phyloP scores from a whole-genome alignment of 2,113 vertebrate species.

The Ameiurus melas region DNA sequence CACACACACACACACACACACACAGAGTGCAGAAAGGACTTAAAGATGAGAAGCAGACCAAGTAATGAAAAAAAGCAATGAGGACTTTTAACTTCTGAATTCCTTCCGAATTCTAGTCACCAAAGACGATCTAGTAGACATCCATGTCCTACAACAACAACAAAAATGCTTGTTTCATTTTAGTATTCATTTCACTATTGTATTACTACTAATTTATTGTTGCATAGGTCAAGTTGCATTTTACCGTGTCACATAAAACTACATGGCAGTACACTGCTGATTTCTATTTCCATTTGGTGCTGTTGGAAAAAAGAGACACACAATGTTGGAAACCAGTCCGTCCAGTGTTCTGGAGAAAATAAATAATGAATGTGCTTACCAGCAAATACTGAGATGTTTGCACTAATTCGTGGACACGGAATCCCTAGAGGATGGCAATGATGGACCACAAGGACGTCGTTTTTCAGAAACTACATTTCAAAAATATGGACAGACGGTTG shows the following conservation, averaged over 20 bases:
- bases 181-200: background rate
- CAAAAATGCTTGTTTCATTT: background rate
- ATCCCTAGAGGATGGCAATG: background rate
- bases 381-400: slow-evolving; percentile 36
- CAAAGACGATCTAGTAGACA: background rate
- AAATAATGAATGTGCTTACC: slow-evolving; percentile 35
- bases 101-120: background rate
- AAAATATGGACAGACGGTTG: background rate
- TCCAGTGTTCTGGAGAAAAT: background rate
- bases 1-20: slow-evolving; percentile 24
- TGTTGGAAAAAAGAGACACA: background rate
- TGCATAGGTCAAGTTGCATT: slow-evolving; percentile 2
- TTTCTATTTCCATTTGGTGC: slow-evolving; percentile 22
- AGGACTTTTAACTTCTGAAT: background rate
- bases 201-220: slow-evolving; percentile 22
- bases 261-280: slow-evolving; percentile 11
- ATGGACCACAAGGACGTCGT: background rate
- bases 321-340: background rate
- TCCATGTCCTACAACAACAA: background rate
- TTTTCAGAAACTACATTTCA: background rate
- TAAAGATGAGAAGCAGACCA: slow-evolving; percentile 5
- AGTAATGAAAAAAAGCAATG: background rate
- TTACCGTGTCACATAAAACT: background rate
- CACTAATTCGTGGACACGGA: slow-evolving; percentile 38
- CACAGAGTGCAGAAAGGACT: slow-evolving; percentile 27